Percentiles rank a stretch among this genome's conserved stretches.
These are phyloP conservation scores for Antheraea mylitta DNA, from an alignment of 1,140 invertebrate genomes.

Conservation along the genomic window DNA sequence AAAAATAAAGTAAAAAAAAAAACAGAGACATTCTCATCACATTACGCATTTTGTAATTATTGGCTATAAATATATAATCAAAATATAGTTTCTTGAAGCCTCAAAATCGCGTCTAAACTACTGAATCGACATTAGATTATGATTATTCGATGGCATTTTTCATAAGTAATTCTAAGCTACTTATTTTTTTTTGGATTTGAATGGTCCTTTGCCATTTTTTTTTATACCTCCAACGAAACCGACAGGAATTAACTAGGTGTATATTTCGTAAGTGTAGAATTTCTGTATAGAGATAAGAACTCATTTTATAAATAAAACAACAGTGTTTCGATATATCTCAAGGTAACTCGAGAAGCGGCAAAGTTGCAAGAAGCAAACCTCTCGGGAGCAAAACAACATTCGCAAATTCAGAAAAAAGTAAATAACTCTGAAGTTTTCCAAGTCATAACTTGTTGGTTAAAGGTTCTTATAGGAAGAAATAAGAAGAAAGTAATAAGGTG, in stretches of 20 bases:
- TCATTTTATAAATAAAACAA: constrained; percentile 33
- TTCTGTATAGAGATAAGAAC: constrained; percentile 16
- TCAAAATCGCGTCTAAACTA: too few relatives aligned
- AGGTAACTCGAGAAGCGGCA: constrained; percentile 34
- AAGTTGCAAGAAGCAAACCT: constrained; percentile 29
- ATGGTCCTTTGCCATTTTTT: too few relatives aligned
- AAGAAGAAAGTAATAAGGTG: constrained; percentile 2
- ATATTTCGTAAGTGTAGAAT: neutral
- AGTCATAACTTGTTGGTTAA: constrained; percentile 42
- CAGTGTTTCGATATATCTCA: constrained; percentile 33
- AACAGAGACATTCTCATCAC: too few relatives aligned
- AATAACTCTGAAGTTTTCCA: constrained; percentile 36
- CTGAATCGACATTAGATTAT: too few relatives aligned
- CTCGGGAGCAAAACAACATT: constrained; percentile 37
- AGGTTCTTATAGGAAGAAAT: constrained; percentile 39
- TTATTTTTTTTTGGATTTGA: too few relatives aligned
- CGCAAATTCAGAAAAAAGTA: constrained; percentile 38
- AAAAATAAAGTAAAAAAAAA: too few relatives aligned
- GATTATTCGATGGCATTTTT: too few relatives aligned
- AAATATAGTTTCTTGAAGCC: too few relatives aligned
- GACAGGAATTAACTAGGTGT: neutral
- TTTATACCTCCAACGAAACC: too few relatives aligned
- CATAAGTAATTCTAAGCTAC: too few relatives aligned
- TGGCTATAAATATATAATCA: too few relatives aligned
- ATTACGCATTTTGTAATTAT: too few relatives aligned